phyloP scores from a whole-genome alignment of 2,797 vertebrate genomes.

The Denticeps clupeoides region DNA sequence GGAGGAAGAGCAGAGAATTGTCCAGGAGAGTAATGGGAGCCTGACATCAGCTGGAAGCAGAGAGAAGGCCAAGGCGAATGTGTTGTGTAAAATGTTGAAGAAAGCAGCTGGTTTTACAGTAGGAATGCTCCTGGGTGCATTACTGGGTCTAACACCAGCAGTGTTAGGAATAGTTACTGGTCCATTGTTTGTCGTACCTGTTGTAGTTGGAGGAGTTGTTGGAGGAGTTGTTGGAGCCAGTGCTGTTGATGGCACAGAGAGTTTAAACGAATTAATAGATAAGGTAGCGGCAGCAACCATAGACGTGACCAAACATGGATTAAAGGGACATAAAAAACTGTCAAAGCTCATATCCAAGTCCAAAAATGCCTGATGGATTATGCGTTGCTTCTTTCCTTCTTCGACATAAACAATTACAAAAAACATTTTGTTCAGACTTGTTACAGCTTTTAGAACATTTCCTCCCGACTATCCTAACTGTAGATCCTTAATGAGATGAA shows the following conservation, averaged over 20 bases:
- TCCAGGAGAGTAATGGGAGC: background rate
- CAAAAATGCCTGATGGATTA: no score
- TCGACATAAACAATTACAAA: no score
- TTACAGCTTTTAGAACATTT: no score
- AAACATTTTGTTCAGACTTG: no score
- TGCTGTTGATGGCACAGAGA: background rate
- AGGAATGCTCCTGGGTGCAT: conserved; percentile 4
- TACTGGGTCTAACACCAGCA: background rate
- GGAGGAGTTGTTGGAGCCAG: background rate
- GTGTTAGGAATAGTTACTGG: background rate
- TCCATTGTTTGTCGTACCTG: background rate
- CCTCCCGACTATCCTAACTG: no score
- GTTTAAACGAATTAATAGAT: background rate
- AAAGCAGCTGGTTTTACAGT: background rate
- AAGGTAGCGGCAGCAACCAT: background rate
- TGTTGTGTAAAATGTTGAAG: no score
- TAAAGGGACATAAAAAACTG: no score
- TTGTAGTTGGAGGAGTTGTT: background rate
- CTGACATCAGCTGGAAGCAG: background rate
- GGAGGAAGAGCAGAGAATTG: background rate
- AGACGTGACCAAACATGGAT: background rate
- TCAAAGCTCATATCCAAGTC: no score
- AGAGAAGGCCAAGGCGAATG: background rate
- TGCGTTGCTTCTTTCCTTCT: no score
- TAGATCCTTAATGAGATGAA: no score